Base-by-base conservation (phyloP, 92 coral and sea anemone genomes). In the Meandrina meandrites region DNA sequence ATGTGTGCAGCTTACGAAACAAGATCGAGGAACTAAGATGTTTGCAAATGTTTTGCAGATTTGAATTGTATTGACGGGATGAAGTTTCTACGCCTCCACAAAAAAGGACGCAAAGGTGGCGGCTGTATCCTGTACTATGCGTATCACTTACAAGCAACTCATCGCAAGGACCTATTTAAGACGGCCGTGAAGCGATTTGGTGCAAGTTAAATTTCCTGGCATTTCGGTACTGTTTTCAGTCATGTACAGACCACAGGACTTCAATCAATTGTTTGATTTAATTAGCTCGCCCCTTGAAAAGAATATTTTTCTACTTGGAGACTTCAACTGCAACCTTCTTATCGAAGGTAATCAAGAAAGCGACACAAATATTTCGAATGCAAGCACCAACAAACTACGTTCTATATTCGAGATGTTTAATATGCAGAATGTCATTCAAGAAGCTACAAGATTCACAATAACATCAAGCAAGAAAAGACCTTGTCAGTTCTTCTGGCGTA, bases 261-360 rank as follows among this genome's bases (percentile, higher is more conserved):
- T 13, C 9, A 67, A 54, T 5, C 50, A 34, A 10, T 88, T 88
- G 53, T 88, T 81, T 57, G 83, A 81, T 13, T 21, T 12, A n/a
- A 14, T 82, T 24, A 47, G 75, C 81, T 30, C 60, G 17, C 74
- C 51, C 3, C 75, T 88, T 31, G 83, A 88, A 82, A 81, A 88
- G 47, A 81, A 88, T 51, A 88, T 81, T 24, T 81, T 88, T n/a
- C 82, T 81, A 22, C 71, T 81, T 7, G 91, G 91, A 21, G 87
- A 81, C 68, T 81, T 88, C 37, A 88, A 81, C 86, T 88, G 82
- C 45, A 64, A 88, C 75, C 51, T 88, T 24, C 12, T 74, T 45
- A 31, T 57, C 9, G 21, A 54, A 22, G 70, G 64, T 35, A 13
- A 64, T 54, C n/a, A 28, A 31, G 50, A 27, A 1, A 42, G 4